A percentile compares a stretch with the other conserved stretches of the same genome.
Evolutionary conservation across 2,113 vertebrate species (phyloP).

Genomic region (Pavo muticus): DNA sequence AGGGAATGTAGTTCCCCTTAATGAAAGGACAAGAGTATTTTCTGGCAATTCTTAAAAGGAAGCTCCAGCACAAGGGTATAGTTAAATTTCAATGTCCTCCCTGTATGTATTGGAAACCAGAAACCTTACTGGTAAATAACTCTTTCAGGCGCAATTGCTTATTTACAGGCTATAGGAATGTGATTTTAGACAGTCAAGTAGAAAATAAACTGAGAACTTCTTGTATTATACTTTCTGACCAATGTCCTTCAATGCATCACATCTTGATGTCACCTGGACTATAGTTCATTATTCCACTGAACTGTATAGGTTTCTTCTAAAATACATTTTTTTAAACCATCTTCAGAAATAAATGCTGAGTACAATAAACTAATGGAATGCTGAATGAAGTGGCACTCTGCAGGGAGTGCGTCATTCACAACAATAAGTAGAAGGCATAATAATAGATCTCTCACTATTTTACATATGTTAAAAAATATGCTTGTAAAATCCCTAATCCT

Average conservation of each 20-base stretch:
- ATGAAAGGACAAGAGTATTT: not conserved
- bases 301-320: not conserved
- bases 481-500: not conserved
- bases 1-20: not conserved
- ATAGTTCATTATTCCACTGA: not conserved
- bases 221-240: constrained; percentile 26
- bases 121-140: not conserved
- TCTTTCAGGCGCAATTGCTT: constrained; percentile 1
- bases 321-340: not conserved
- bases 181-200: not conserved
- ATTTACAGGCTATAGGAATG: constrained; percentile 49
- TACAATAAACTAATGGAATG: not conserved
- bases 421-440: not conserved
- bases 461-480: not conserved
- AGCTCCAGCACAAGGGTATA: not conserved
- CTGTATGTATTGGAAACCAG: not conserved
- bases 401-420: not conserved
- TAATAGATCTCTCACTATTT: not conserved
- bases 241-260: constrained; percentile 6
- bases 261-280: constrained; percentile 41
- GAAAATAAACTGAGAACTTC: constrained; percentile 30
- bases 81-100: not conserved
- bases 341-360: not conserved
- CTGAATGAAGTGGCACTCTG: not conserved
- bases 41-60: not conserved